phyloP scores from a whole-genome alignment of 2,797 vertebrate genomes.

The Eulemur albifrons region DNA sequence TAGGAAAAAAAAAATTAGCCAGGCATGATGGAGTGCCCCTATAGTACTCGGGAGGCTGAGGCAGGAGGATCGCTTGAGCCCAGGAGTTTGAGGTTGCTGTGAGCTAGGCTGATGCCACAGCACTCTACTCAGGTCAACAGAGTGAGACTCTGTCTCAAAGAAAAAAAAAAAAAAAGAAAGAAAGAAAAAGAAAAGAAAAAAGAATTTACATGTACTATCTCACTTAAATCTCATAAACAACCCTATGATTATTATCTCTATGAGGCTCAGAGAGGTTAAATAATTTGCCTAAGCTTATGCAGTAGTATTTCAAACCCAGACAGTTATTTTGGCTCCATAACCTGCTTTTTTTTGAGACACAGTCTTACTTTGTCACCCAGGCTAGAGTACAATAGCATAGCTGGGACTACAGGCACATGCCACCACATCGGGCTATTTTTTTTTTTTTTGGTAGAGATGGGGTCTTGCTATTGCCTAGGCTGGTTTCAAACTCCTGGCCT shows the following conservation, averaged over 20 bases:
- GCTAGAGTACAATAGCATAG: background rate
- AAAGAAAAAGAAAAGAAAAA: background rate
- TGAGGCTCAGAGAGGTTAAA: conserved; percentile 20
- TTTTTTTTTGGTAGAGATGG: no score
- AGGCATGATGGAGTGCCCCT: no score
- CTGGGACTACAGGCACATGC: background rate
- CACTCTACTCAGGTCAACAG: background rate
- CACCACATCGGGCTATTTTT: no score
- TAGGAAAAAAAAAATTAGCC: no score
- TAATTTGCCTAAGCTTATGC: conserved; percentile 11
- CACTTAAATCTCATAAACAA: conserved; percentile 41
- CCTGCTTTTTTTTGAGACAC: background rate
- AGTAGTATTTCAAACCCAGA: conserved; percentile 41
- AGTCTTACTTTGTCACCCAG: background rate
- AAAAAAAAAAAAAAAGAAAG: background rate
- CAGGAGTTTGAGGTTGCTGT: background rate
- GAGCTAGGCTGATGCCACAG: no score
- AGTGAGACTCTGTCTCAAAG: background rate
- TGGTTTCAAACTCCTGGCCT: no score
- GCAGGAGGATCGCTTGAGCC: background rate
- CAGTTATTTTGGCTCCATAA: conserved; percentile 32
- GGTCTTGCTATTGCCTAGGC: no score
- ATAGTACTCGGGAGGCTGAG: background rate
- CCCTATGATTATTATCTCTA: conserved; percentile 10
- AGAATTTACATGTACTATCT: conserved; percentile 7